Base-by-base conservation (phyloP, 64 coral and sea anemone species). In the Stichodactyla helianthus region DNA sequence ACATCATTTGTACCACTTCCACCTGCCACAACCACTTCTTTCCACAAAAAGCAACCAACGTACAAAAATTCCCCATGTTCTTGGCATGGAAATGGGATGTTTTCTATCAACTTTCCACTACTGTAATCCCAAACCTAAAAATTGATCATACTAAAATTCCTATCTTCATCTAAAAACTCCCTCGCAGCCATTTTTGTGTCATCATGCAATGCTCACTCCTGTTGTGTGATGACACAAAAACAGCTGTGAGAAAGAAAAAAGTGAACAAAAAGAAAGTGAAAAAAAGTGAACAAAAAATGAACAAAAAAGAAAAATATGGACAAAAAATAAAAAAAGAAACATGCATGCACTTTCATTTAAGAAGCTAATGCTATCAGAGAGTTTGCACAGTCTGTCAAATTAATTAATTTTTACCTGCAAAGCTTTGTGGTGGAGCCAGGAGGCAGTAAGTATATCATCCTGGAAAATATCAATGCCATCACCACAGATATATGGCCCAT, bases 401-500 rank as follows among this genome's bases (percentile, higher is more conserved):
- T 19, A 31, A 31, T 28, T 25, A 77, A 76, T 14, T 16, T 2
- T 26, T 82, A 99, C 97, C 88, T 99, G 97, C 51, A 99, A 82
- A 55, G 97, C 93, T 86, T 99, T 78, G 17, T 95, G 93, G 16
- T 88, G 84, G 54, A 95, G 65, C 97, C 97, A 99, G n/a, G 97
- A 99, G 51, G 93, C 93, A 57, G 97, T 95, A 67, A 99, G 91
- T 77, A 99, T 54, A 2, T 86, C 76, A 85, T 99, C 97, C 67
- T 93, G 79, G 67, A 86, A 87, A 83, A 99, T 95, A 77, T 99
- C 97, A 85, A 99, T 95, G 7, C 93, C 97, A 55, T 99, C 97
- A 83, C 97, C 97, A 95, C 97, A 99, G 50, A 99, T 93, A 71
- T 99, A 95, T 18, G 97, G 97, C 23, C 97, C 97, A 71, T 85